These are phyloP conservation scores for Dryadula phaetusa DNA, from an alignment of 2,888 invertebrate genomes.

Conservation along the genomic window DNA sequence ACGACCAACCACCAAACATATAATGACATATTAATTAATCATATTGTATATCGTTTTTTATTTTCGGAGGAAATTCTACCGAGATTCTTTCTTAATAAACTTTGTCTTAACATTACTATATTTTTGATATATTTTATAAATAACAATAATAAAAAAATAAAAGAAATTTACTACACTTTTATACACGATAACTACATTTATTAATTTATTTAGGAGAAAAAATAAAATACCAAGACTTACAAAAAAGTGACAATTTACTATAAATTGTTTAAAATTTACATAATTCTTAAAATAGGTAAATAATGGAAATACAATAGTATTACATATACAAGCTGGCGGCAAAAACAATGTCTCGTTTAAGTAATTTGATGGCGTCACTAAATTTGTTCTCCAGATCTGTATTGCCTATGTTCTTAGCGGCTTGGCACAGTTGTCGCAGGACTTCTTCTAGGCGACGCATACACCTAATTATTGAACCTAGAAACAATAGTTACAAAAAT, in stretches of 20 bases:
- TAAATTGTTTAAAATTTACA: slow-evolving; percentile 2
- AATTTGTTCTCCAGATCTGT: slow-evolving; percentile 98
- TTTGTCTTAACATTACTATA: too few relatives aligned
- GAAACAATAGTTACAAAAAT: slow-evolving; percentile 11
- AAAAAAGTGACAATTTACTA: slow-evolving; percentile 1
- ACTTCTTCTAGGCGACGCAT: slow-evolving; percentile 98
- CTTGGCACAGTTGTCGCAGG: slow-evolving; percentile 96
- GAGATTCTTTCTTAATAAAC: too few relatives aligned
- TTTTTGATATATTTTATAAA: too few relatives aligned
- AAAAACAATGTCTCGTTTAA: slow-evolving; percentile 99
- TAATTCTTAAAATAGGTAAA: slow-evolving; percentile 22
- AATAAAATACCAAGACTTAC: neutral
- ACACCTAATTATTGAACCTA: slow-evolving; percentile 89
- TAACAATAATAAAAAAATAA: too few relatives aligned
- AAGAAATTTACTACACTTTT: too few relatives aligned
- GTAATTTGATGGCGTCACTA: slow-evolving; percentile 93
- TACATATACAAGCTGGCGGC: slow-evolving; percentile 96
- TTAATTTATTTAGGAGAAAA: neutral
- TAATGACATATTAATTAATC: too few relatives aligned
- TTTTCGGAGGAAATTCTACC: too few relatives aligned
- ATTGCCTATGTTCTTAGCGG: slow-evolving; percentile 98
- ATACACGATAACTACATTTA: too few relatives aligned
- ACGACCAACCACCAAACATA: too few relatives aligned
- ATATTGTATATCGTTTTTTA: too few relatives aligned
- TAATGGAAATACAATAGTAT: slow-evolving; percentile 19